These are phyloP conservation scores for Panagrolaimus sp. DNA, from an alignment of 1,140 invertebrate genomes.

Conservation along the genomic window DNA sequence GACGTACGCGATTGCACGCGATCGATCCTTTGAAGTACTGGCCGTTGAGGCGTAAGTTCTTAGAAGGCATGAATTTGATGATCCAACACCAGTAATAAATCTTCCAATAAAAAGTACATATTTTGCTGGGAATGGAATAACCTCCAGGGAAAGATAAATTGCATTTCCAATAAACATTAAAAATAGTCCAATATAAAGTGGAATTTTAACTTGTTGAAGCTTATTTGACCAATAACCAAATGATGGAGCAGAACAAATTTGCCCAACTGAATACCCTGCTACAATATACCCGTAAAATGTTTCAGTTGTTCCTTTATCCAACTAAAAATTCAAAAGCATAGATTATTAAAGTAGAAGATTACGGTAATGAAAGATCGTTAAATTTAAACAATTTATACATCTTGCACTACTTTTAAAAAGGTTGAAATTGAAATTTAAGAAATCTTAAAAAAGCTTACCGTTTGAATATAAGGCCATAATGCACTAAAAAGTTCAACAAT, in stretches of 20 bases:
- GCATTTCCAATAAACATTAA: slow-evolving; percentile 25
- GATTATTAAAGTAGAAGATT: no score
- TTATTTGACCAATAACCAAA: slow-evolving; percentile 28
- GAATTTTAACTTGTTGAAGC: slow-evolving; percentile 17
- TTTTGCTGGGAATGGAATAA: slow-evolving; percentile 26
- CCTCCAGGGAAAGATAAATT: slow-evolving; percentile 35
- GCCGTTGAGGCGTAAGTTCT: slow-evolving; percentile 46
- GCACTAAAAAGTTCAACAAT: no score
- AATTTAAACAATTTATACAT: no score
- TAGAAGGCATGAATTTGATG: slow-evolving; percentile 32
- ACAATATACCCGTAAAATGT: slow-evolving; percentile 25
- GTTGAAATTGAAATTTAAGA: no score
- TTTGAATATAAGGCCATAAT: slow-evolving; percentile 60
- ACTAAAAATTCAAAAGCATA: slow-evolving; percentile 16
- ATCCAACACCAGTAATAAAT: slow-evolving; percentile 18
- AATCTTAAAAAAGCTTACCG: slow-evolving; percentile 48
- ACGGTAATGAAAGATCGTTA: no score
- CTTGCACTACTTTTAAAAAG: no score
- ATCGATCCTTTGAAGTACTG: slow-evolving; percentile 30
- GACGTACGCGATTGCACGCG: slow-evolving; percentile 44
- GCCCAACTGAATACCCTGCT: slow-evolving; percentile 14
- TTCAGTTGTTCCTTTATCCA: slow-evolving; percentile 19
- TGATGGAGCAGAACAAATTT: slow-evolving; percentile 24
- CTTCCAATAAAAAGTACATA: slow-evolving; percentile 18
- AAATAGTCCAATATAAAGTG: slow-evolving; percentile 20